These are phyloP conservation scores for Operophtera brumata DNA, from an alignment of 2,888 invertebrate species.

Conservation along the genomic window DNA sequence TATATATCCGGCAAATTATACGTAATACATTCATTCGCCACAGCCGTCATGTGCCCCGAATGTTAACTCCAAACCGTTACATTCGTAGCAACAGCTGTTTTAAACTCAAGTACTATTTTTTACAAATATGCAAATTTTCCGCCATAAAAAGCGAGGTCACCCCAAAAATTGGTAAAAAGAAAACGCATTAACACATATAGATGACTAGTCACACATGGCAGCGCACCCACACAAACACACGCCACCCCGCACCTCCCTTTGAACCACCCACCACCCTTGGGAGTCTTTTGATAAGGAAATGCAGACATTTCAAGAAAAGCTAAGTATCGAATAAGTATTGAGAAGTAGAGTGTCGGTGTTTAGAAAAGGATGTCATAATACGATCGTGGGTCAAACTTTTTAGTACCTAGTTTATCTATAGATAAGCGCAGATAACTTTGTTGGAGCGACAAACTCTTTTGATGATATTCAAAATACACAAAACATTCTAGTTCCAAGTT, in stretches of 20 bases:
- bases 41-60: not conserved
- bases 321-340: conserved; percentile 74
- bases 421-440: conserved; percentile 1
- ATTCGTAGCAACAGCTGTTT: conserved; percentile 4
- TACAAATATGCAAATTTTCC: conserved; percentile 33
- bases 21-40: not conserved
- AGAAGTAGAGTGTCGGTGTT: conserved; percentile 59
- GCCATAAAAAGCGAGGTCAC: conserved; percentile 45
- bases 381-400: conserved; percentile 33
- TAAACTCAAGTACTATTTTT: conserved; percentile 11
- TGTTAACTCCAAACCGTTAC: conserved; percentile 7
- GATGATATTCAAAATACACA: not conserved
- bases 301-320: conserved; percentile 79
- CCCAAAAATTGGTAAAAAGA: conserved; percentile 80
- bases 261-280: conserved; percentile 62
- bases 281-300: conserved; percentile 80
- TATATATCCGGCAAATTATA: not conserved
- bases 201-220: conserved; percentile 71
- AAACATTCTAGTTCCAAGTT: not conserved
- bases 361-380: conserved; percentile 62
- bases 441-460: not conserved
- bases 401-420: conserved; percentile 32
- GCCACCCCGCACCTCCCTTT: conserved; percentile 52
- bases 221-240: conserved; percentile 52
- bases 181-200: conserved; percentile 81